Evolutionary conservation across 2,888 invertebrate species (phyloP), one percentile per base, ranked within the genome.

Genomic region (Esperia sulphurella): DNA sequence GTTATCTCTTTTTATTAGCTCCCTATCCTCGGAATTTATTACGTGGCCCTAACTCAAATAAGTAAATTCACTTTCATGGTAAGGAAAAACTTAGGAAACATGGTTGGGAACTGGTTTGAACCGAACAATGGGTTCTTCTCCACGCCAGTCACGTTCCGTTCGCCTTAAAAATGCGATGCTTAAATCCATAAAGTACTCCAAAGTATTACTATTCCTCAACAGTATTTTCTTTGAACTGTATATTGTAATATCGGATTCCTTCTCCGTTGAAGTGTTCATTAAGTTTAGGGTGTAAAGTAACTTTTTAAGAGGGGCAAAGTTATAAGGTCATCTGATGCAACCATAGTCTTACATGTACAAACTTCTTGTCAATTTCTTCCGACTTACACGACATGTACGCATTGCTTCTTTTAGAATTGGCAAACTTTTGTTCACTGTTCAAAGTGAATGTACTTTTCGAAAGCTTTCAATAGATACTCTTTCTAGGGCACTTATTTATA

Each of bases 131-230:
- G 75, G 39, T 63, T 54, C 63, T 77, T 68, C 52, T 58, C 63
- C 60, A 86, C 77, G 76, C 87, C 50, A 71, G 77, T 80, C 88
- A 88, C 88, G 87, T 87, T 68, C 71, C 71, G 5, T 76, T 79
- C 83, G 81, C 83, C 86, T 86, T 87, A 85, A 86, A 86, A 87
- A 85, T 84, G 80, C 82, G 77, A 66, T 81, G 79, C 77, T 83
- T 82, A 83, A 87, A 83, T 85, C 83, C 74, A 86, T 85, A 83
- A 83, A 86, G 82, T 83, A 84, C 79, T 78, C 65, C 68, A 70
- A 78, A 79, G 81, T 80, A 83, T 83, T 84, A 81, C 82, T 82
- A 83, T 85, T 83, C 80, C 72, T 75, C 64, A 69, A 70, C 69
- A 65, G 78, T 79, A 74, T 74, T 81, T 79, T 75, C 78, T 80